Base-by-base conservation (phyloP, 1,140 invertebrate genomes). In the Lethocerus indicus region DNA sequence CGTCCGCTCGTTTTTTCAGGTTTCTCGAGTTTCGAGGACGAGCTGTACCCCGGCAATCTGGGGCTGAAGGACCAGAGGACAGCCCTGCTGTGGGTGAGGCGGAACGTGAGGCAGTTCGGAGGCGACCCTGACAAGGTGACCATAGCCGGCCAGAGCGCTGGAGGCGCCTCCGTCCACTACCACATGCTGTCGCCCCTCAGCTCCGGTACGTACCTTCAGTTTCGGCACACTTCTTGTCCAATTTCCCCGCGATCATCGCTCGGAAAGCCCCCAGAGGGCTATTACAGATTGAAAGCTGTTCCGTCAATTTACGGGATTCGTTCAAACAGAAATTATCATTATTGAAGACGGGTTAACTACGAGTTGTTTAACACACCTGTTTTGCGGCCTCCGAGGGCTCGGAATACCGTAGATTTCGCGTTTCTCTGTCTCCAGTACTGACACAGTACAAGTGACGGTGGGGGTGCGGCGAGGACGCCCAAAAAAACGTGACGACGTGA, bases 61-160 rank as follows among this genome's bases (percentile, higher is more conserved):
- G 55, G 55, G 1, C 41, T 56, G 27, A 56, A 56, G 40, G 55
- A 56, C 35, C 53, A 56, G 39, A 23, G 29, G 24, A 14, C 45
- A n/a, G 55, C 53, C 37, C 44, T 56, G 23, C 24, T 45, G 7
- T 72, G 68, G 68, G 55, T 75, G 1, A 36, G 65, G 54, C 50
- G 60, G 54, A 59, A 72, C 63, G 60, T 64, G 60, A n/a, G 45
- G 2, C n/a, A 42, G 4, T 64, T 65, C 58, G 14, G 69, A 3
- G 70, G 71, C 18, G 65, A 73, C 55, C 58, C 63, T 2, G 50
- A 58, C 3, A 50, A 43, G 24, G 58, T 73, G 9, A 73, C 71
- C 2, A 53, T 71, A 20, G 60, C 67, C 24, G 68, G 70, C 6
- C 60, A 68, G 50, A 64, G 63, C 13, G 63, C 67, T 1, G 64